Conservation (phyloP, 1,140 invertebrate species). For the Phymastichus coffea region DNA sequence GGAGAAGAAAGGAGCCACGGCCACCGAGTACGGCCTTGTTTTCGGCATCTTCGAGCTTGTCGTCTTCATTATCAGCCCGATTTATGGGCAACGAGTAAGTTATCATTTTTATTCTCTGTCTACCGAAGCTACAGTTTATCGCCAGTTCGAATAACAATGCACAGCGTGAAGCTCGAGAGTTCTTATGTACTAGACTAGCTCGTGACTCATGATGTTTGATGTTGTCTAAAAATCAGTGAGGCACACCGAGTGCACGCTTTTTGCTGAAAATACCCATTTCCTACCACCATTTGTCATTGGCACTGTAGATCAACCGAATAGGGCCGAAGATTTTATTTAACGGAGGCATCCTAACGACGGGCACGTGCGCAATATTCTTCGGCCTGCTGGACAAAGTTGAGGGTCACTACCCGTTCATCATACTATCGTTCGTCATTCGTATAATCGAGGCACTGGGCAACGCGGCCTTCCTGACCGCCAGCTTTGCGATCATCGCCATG, state of each 20-base stretch:
- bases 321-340: constrained; percentile 86
- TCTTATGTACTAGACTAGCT: too few relatives aligned
- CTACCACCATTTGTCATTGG: background rate
- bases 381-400: constrained; percentile 80
- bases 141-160: too few relatives aligned
- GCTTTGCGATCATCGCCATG: constrained; percentile 91
- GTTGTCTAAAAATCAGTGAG: too few relatives aligned
- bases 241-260: too few relatives aligned
- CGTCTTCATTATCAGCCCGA: constrained; percentile 83
- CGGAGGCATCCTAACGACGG: constrained; percentile 82
- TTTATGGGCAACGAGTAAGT: constrained; percentile 83
- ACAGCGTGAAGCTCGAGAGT: too few relatives aligned
- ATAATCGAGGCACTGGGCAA: constrained; percentile 91
- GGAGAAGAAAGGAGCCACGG: constrained; percentile 79
- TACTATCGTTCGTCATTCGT: constrained; percentile 80
- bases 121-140: too few relatives aligned
- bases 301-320: constrained; percentile 68
- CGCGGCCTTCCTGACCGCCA: constrained; percentile 88
- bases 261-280: too few relatives aligned
- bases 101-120: too few relatives aligned
- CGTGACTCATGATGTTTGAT: too few relatives aligned
- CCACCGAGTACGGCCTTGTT: constrained; percentile 87
- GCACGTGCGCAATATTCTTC: constrained; percentile 81
- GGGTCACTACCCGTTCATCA: constrained; percentile 80
- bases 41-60: constrained; percentile 92